Conservation (phyloP, 1,140 invertebrate species). For the Drosophila punjabiensis region DNA sequence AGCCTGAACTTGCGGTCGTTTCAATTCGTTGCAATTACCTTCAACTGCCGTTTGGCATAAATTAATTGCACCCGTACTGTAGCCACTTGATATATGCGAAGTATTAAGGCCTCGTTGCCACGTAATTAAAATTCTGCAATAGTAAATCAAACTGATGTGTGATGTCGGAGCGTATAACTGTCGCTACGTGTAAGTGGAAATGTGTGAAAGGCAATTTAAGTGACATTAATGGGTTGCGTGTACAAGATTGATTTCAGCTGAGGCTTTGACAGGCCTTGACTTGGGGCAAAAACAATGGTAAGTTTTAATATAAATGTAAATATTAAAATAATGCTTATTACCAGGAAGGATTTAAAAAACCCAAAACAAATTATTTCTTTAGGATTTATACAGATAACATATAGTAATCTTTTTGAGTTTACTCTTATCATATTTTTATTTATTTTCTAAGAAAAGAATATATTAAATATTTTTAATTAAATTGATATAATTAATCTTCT, state of each 20-base stretch:
- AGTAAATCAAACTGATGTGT: conserved; percentile 60
- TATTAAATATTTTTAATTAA: no score
- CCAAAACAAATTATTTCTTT: neutral
- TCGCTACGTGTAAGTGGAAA: conserved; percentile 6
- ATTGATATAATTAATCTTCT: no score
- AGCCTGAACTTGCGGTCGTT: conserved; percentile 48
- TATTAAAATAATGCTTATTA: neutral
- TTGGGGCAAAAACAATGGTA: neutral
- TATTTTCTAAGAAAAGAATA: no score
- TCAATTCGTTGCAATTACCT: conserved; percentile 79
- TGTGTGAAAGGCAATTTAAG: conserved; percentile 20
- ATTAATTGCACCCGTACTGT: conserved; percentile 69
- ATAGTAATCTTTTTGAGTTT: no score
- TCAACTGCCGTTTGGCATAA: conserved; percentile 68
- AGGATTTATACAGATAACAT: neutral
- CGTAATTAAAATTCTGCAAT: conserved; percentile 71
- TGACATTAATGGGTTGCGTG: conserved; percentile 42
- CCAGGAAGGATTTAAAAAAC: neutral
- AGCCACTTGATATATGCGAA: conserved; percentile 67
- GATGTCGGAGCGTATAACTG: neutral
- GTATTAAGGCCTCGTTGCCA: conserved; percentile 66
- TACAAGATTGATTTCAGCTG: conserved; percentile 27
- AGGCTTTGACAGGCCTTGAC: neutral
- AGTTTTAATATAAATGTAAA: neutral
- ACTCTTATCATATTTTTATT: no score